Evolutionary conservation across 1,140 invertebrate genomes (phyloP).

Genomic region (Asobara japonica): DNA sequence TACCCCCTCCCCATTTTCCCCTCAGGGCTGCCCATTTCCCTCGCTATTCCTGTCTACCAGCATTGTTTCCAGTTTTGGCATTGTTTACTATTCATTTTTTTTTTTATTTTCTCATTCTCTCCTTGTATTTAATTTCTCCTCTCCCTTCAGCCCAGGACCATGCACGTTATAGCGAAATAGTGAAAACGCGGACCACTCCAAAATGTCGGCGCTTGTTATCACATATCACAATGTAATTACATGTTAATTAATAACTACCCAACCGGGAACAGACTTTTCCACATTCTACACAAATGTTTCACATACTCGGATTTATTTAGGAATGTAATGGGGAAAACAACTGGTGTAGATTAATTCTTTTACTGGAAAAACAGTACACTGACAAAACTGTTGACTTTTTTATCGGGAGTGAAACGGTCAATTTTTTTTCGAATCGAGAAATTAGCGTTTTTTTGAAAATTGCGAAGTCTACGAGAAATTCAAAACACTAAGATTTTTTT

Average conservation of each 20-base stretch:
- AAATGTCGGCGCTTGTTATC: slow-evolving; percentile 24
- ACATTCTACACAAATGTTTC: background rate
- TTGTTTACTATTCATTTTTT: background rate
- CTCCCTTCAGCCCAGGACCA: background rate
- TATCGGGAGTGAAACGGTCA: too few relatives aligned
- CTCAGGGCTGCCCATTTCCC: background rate
- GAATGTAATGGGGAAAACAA: background rate
- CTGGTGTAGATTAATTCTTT: background rate
- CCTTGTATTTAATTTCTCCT: background rate
- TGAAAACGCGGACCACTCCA: background rate
- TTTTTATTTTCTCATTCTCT: background rate
- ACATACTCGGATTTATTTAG: background rate
- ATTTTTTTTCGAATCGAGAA: too few relatives aligned
- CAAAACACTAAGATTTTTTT: too few relatives aligned
- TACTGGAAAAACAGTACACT: too few relatives aligned
- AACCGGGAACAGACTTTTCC: background rate
- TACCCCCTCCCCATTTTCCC: too few relatives aligned
- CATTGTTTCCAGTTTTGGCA: slow-evolving; percentile 9
- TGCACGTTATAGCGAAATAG: too few relatives aligned
- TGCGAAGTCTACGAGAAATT: too few relatives aligned
- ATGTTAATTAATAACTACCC: slow-evolving; percentile 33
- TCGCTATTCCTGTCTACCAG: slow-evolving; percentile 1
- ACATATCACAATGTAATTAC: slow-evolving; percentile 34
- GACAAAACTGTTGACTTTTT: too few relatives aligned
- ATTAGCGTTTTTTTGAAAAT: too few relatives aligned